phyloP scores from a whole-genome alignment of 2,888 invertebrate species.

The Crossocerus cetratus region DNA sequence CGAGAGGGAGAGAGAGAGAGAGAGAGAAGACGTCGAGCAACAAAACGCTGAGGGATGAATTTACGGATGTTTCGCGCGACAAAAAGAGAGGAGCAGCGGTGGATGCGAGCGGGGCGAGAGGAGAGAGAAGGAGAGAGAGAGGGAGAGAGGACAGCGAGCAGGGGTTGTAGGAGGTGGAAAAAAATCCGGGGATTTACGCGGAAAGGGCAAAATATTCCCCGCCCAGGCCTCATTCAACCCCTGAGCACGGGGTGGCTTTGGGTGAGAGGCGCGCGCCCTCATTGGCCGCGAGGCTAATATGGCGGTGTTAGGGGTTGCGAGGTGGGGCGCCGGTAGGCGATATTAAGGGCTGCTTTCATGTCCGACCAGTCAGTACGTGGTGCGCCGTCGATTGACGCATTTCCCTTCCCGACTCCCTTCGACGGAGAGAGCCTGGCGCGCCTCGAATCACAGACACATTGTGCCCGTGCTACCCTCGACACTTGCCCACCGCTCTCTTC shows the following conservation, averaged over 20 bases:
- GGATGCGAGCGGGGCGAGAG: not conserved
- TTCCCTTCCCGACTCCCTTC: constrained; percentile 47
- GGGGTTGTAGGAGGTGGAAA: constrained; percentile 55
- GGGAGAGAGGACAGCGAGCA: constrained; percentile 24
- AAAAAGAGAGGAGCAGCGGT: constrained; percentile 9
- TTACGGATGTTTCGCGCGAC: constrained; percentile 7
- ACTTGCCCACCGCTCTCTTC: not conserved
- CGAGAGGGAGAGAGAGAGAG: not conserved
- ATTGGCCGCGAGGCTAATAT: constrained; percentile 78
- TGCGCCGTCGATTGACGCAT: constrained; percentile 78
- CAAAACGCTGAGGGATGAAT: not conserved
- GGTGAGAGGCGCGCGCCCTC: constrained; percentile 73
- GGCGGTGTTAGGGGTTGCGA: constrained; percentile 71
- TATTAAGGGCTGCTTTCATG: constrained; percentile 75
- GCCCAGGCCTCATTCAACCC: constrained; percentile 75
- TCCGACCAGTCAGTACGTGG: constrained; percentile 77
- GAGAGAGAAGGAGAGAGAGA: constrained; percentile 18
- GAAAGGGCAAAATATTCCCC: constrained; percentile 75
- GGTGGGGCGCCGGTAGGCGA: constrained; percentile 68
- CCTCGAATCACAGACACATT: not conserved
- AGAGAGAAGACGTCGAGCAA: not conserved
- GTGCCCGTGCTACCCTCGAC: not conserved
- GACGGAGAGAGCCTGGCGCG: constrained; percentile 13
- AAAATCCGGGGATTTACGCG: constrained; percentile 70
- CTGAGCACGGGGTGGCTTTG: constrained; percentile 69